Conservation (phyloP, 2,888 invertebrate genomes). For the Agapostemon virescens region DNA sequence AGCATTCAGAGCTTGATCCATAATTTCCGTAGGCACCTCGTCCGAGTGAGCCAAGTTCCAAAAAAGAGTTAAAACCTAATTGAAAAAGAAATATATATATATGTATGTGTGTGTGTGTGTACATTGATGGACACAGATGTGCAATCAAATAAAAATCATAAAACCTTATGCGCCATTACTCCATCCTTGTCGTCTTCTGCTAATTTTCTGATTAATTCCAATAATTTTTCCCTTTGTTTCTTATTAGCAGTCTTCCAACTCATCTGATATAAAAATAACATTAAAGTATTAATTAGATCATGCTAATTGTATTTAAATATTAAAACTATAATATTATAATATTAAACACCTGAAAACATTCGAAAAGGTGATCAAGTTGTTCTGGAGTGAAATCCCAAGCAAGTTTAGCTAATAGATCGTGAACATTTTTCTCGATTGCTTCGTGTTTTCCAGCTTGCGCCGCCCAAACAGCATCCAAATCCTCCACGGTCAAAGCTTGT, state of each 20-base stretch:
- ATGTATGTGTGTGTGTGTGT: neutral
- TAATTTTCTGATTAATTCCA: constrained; percentile 95
- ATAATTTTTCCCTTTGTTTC: constrained; percentile 95
- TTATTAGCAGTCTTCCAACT: constrained; percentile 98
- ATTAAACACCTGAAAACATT: constrained; percentile 92
- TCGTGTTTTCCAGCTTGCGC: constrained; percentile 99
- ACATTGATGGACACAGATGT: neutral
- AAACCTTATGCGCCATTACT: constrained; percentile 97
- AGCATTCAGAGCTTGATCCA: constrained; percentile 97
- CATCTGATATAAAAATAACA: constrained; percentile 81
- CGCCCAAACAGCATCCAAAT: constrained; percentile 97
- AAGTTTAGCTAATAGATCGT: constrained; percentile 96
- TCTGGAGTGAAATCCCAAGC: constrained; percentile 99
- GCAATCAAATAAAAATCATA: constrained; percentile 23
- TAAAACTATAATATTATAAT: constrained; percentile 1
- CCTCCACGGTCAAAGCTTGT: constrained; percentile 91
- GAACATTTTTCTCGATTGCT: constrained; percentile 98
- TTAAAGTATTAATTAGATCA: neutral
- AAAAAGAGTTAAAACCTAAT: constrained; percentile 91
- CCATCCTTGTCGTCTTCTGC: constrained; percentile 99
- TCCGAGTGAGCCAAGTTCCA: constrained; percentile 98
- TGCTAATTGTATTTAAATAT: neutral
- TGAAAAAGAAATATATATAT: constrained; percentile 6
- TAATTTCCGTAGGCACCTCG: constrained; percentile 97
- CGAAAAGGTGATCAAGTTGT: constrained; percentile 97